phyloP scores from a whole-genome alignment of 2,113 vertebrate genomes.

The Xyliphius kryptos region DNA sequence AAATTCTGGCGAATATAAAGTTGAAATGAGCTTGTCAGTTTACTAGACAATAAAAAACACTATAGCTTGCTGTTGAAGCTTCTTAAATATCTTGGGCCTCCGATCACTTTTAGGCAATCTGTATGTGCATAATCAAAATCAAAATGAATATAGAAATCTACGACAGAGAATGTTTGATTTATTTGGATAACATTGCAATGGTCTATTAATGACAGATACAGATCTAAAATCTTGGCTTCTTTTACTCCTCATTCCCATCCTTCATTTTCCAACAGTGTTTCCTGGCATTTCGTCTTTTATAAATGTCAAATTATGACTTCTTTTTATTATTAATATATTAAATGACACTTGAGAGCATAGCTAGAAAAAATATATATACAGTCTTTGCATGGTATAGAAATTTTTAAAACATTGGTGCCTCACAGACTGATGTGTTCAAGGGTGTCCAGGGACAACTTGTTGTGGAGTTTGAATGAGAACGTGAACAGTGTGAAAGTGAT shows the following conservation, averaged over 20 bases:
- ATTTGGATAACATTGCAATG: neutral
- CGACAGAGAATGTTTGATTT: too few species aligned
- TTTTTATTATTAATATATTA: neutral
- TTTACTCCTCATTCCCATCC: neutral
- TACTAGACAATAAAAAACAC: too few species aligned
- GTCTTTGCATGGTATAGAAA: neutral
- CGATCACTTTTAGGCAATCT: neutral
- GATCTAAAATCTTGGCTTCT: neutral
- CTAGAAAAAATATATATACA: neutral
- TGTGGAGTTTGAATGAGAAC: too few species aligned
- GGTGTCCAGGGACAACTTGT: too few species aligned
- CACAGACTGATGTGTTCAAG: too few species aligned
- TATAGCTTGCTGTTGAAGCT: neutral
- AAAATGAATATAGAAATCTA: neutral
- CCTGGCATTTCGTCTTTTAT: conserved; percentile 1
- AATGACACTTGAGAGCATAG: neutral
- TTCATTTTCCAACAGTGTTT: neutral
- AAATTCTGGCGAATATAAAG: too few species aligned
- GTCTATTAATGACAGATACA: neutral
- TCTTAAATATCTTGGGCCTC: neutral
- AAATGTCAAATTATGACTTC: neutral
- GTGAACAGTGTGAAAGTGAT: too few species aligned
- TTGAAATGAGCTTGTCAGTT: too few species aligned
- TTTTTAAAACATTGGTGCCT: too few species aligned
- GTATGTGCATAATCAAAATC: neutral